Conservation (phyloP, 2,888 invertebrate genomes). For the Sminthurinus aureus region DNA sequence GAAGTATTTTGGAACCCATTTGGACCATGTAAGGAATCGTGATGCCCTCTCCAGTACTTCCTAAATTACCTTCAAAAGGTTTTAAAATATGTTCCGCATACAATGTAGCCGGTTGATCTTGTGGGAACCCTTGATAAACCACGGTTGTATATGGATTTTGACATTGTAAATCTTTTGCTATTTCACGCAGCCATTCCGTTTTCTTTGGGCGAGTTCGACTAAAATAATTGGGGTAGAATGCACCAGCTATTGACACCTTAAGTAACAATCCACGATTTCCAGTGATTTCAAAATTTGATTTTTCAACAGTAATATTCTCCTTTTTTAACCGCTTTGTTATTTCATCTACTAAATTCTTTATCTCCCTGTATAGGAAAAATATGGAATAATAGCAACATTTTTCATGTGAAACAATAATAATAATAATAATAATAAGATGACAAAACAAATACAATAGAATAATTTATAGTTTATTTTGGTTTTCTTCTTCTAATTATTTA, state of each 20-base stretch:
- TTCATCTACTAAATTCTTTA: conserved; percentile 76
- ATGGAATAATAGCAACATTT: too few species aligned
- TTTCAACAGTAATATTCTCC: conserved; percentile 67
- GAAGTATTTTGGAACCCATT: conserved; percentile 36
- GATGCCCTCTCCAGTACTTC: not conserved
- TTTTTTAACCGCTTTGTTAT: conserved; percentile 73
- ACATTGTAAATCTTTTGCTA: conserved; percentile 74
- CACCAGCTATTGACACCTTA: conserved; percentile 81
- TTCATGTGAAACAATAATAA: too few species aligned
- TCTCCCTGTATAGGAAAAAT: conserved; percentile 65
- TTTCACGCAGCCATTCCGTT: conserved; percentile 71
- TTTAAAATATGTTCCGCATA: conserved; percentile 62
- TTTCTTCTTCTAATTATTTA: too few species aligned
- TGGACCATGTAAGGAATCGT: conserved; percentile 27
- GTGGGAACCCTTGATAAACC: conserved; percentile 67
- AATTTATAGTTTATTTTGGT: too few species aligned
- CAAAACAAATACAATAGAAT: too few species aligned
- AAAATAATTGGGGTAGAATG: conserved; percentile 94
- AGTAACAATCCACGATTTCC: conserved; percentile 71
- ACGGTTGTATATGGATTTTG: conserved; percentile 81
- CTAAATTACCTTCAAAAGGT: conserved; percentile 30
- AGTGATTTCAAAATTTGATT: conserved; percentile 14
- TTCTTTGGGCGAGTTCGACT: conserved; percentile 66
- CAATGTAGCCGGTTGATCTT: conserved; percentile 73
- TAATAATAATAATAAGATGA: too few species aligned